These are phyloP conservation scores for Pantala flavescens DNA, from an alignment of 1,140 invertebrate species.

Conservation along the genomic window DNA sequence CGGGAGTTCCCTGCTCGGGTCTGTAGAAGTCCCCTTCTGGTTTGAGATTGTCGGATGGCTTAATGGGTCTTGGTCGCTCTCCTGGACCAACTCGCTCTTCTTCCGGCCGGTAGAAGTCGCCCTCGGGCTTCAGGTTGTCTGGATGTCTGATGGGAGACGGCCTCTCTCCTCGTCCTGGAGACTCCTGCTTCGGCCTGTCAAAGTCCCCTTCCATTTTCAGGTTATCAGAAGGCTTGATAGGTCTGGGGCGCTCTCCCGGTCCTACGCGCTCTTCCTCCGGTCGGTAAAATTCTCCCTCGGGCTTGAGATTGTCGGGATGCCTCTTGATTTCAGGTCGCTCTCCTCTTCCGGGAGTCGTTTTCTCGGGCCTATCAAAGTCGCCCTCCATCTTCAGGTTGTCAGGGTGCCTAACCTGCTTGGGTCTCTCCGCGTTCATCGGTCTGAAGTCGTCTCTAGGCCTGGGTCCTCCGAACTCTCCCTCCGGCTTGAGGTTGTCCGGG, in stretches of 20 bases:
- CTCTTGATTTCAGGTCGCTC: slow-evolving; percentile 41
- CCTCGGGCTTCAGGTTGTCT: slow-evolving; percentile 42
- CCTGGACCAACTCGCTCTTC: slow-evolving; percentile 27
- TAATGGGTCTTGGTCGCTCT: slow-evolving; percentile 43
- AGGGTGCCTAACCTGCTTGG: slow-evolving; percentile 28
- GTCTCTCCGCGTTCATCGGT: slow-evolving; percentile 5
- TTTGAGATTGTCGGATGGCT: slow-evolving; percentile 48
- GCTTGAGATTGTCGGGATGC: slow-evolving; percentile 34
- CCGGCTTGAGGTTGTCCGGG: slow-evolving; percentile 46
- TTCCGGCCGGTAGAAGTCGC: slow-evolving; percentile 28
- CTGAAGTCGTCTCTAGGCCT: slow-evolving; percentile 11
- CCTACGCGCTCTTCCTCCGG: slow-evolving; percentile 35
- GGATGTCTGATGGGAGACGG: slow-evolving; percentile 32
- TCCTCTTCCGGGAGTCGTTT: slow-evolving; percentile 22
- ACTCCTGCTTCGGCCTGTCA: slow-evolving; percentile 29
- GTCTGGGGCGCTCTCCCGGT: slow-evolving; percentile 36
- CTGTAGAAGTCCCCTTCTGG: slow-evolving; percentile 51
- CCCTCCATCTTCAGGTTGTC: slow-evolving; percentile 42
- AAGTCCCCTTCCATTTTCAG: slow-evolving; percentile 45
- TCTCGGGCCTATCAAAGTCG: slow-evolving; percentile 31
- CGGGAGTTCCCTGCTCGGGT: slow-evolving; percentile 26
- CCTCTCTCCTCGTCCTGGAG: slow-evolving; percentile 12
- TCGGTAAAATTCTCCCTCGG: slow-evolving; percentile 31
- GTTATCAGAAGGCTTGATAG: slow-evolving; percentile 40
- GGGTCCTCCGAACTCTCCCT: slow-evolving; percentile 39